Percentiles rank a stretch among this genome's conserved stretches.
phyloP scores from a whole-genome alignment of 92 coral and sea anemone genomes.

The Porites rus region DNA sequence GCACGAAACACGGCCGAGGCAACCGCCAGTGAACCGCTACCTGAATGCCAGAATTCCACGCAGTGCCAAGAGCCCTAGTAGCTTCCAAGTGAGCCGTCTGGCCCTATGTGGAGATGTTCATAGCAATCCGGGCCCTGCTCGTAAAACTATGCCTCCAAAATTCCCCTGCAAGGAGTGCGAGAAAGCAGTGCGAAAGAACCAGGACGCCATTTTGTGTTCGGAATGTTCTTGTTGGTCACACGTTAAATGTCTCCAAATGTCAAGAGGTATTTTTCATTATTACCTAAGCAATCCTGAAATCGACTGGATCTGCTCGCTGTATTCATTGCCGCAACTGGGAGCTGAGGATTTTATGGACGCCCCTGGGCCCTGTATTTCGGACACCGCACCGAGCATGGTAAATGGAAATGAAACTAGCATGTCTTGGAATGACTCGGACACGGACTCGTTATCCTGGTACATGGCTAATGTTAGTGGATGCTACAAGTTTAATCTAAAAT shows the following conservation, averaged over 20 bases:
- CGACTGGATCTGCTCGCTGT: slow-evolving; percentile 28
- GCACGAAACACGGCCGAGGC: slow-evolving; percentile 10
- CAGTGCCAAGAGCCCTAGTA: slow-evolving; percentile 26
- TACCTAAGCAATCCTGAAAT: slow-evolving; percentile 38
- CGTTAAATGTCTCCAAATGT: slow-evolving; percentile 4
- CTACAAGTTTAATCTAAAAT: slow-evolving; percentile 54
- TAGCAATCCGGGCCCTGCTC: slow-evolving; percentile 32
- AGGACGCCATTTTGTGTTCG: slow-evolving; percentile 54
- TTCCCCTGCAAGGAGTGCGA: slow-evolving; percentile 53
- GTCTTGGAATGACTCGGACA: not conserved
- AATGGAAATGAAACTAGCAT: not conserved
- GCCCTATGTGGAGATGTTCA: slow-evolving; percentile 42
- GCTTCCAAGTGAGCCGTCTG: slow-evolving; percentile 48
- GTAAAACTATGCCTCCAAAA: slow-evolving; percentile 31
- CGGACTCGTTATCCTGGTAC: slow-evolving; percentile 39
- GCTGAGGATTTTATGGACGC: slow-evolving; percentile 46
- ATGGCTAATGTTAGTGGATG: slow-evolving; percentile 35
- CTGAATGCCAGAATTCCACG: slow-evolving; percentile 20
- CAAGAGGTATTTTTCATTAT: slow-evolving; percentile 32
- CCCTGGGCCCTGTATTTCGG: slow-evolving; percentile 28
- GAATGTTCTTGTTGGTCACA: slow-evolving; percentile 4
- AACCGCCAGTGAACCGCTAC: not conserved
- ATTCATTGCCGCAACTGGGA: slow-evolving; percentile 42
- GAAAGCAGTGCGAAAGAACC: slow-evolving; percentile 42
- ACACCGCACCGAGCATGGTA: slow-evolving; percentile 11